A percentile compares a stretch with the other conserved stretches of the same genome.
Conservation (phyloP, 2,888 invertebrate species). For the Cosmorhoe ocellata region DNA sequence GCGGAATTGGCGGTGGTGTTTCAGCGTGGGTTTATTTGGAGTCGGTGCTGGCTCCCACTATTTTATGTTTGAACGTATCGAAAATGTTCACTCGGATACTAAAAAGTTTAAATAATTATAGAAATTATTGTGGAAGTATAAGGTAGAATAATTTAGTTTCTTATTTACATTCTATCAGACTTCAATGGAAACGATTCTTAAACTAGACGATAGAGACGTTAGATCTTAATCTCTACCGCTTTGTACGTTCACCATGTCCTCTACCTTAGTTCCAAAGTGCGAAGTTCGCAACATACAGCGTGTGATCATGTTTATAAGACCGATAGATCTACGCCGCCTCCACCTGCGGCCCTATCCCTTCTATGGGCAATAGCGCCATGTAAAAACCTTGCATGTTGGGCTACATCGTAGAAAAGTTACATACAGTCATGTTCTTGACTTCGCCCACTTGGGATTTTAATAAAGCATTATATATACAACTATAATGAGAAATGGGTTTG, state of each 20-base stretch:
- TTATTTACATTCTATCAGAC: not conserved
- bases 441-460: too few relatives aligned
- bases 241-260: not conserved
- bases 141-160: not conserved
- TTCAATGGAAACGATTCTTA: too few relatives aligned
- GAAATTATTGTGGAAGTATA: not conserved
- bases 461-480: too few relatives aligned
- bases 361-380: constrained; percentile 1
- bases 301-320: constrained; percentile 67
- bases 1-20: constrained; percentile 25
- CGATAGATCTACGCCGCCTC: constrained; percentile 53
- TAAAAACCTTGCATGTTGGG: not conserved
- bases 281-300: constrained; percentile 50
- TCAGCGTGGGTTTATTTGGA: constrained; percentile 12
- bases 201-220: too few relatives aligned
- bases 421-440: not conserved
- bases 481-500: too few relatives aligned
- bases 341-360: constrained; percentile 56
- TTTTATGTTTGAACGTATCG: constrained; percentile 16
- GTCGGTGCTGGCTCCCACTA: constrained; percentile 12
- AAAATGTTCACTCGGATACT: constrained; percentile 1
- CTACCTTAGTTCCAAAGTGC: constrained; percentile 20
- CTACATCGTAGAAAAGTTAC: not conserved
- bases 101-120: constrained; percentile 12
- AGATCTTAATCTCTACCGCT: not conserved